Conservation (phyloP, 2,888 invertebrate species). For the Drosophila anomalipes region DNA sequence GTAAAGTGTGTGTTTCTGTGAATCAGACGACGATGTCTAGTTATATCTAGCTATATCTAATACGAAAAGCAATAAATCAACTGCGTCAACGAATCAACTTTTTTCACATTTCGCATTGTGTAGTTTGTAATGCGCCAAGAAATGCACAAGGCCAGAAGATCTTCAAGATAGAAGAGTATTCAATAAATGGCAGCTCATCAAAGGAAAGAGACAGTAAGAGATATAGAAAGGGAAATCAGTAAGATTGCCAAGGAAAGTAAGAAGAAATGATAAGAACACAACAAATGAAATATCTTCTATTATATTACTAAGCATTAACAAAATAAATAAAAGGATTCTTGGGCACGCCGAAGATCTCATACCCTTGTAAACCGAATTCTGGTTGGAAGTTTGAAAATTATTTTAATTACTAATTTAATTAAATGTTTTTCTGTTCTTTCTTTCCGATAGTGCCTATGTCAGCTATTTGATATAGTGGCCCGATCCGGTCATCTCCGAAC, state of each 20-base stretch:
- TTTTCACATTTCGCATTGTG: not conserved
- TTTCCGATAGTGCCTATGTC: too few species aligned
- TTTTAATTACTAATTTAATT: too few species aligned
- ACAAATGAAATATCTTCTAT: not conserved
- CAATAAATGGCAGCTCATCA: not conserved
- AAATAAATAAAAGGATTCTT: not conserved
- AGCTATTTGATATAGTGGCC: not conserved
- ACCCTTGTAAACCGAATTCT: not conserved
- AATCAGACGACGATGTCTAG: slow-evolving; percentile 60
- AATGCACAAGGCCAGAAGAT: not conserved
- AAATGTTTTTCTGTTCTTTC: too few species aligned
- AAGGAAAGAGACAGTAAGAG: not conserved
- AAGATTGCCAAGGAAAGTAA: fast-evolving
- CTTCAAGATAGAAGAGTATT: not conserved
- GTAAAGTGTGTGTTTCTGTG: slow-evolving; percentile 58
- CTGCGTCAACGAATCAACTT: slow-evolving; percentile 39
- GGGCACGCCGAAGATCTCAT: not conserved
- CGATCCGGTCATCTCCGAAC: not conserved
- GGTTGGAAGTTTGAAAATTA: not conserved
- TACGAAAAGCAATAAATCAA: slow-evolving; percentile 66
- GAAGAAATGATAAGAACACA: not conserved
- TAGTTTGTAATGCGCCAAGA: not conserved
- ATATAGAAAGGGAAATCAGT: too few species aligned
- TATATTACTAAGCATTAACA: not conserved
- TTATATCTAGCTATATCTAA: slow-evolving; percentile 57